phyloP scores from a whole-genome alignment of 1,140 invertebrate species.

The Aethina tumida region DNA sequence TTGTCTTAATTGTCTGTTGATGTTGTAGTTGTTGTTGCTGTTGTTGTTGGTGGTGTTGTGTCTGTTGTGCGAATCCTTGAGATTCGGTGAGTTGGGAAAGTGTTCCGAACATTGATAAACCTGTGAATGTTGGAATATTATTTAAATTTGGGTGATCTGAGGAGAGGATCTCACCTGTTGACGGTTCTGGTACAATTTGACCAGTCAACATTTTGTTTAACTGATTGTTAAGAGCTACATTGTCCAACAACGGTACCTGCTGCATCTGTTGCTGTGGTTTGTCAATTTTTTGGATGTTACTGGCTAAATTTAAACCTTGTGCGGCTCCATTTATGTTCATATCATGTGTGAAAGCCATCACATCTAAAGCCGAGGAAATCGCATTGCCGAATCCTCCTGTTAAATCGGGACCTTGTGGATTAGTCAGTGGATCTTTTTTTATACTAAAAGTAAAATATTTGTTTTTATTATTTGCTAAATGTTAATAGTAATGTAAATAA shows the following conservation, averaged over 20 bases:
- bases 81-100: slow-evolving; percentile 22
- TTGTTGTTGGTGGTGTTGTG: background rate
- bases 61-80: slow-evolving; percentile 9
- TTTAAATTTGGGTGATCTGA: background rate
- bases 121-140: slow-evolving; percentile 9
- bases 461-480: slow-evolving; percentile 2
- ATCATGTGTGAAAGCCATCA: slow-evolving; percentile 69
- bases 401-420: slow-evolving; percentile 32
- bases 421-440: slow-evolving; percentile 28
- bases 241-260: background rate
- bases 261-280: slow-evolving; percentile 2
- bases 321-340: slow-evolving; percentile 34
- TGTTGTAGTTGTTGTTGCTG: slow-evolving; percentile 2
- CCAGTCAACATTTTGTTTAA: slow-evolving; percentile 8
- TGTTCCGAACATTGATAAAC: slow-evolving; percentile 23
- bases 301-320: slow-evolving; percentile 24
- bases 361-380: slow-evolving; percentile 66
- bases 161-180: background rate
- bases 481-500: slow-evolving; percentile 4
- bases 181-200: background rate
- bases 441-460: background rate
- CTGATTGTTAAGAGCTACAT: slow-evolving; percentile 11
- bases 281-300: slow-evolving; percentile 10
- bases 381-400: slow-evolving; percentile 50
- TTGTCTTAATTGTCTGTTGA: no score